Base-by-base conservation (phyloP, 2,797 vertebrate genomes). In the Muscicapa striata region DNA sequence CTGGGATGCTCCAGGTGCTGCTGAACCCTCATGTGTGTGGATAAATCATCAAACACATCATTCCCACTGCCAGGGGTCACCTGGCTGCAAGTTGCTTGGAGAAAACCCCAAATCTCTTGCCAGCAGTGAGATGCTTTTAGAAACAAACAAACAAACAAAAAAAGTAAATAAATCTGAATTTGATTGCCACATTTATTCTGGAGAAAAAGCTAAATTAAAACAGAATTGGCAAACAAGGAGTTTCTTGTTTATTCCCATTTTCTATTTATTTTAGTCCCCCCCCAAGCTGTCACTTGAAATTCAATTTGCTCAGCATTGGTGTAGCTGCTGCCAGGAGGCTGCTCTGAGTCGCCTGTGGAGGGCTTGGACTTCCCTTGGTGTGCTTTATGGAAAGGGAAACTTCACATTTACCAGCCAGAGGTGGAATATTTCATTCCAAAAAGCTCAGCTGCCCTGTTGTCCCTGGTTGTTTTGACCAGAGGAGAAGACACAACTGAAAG, bases 331-430 rank as follows among this genome's bases (percentile, higher is more conserved):
- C 78, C 82, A 11, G 63, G 66, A 63, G 55, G 83, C 57, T 72
- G 87, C 67, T 74, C 46, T 0, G 7, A 30, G 74, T 49, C 0
- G 1, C 49, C 52, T 16, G 5, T 18, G 52, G 61, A 55, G 18
- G 43, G 51, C 22, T 72, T 24, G 19, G 45, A 40, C 51, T 76
- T 87, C 52, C 3, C 63, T 3, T 1, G 18, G 0, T 40, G n/a
- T 7, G 27, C 57, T 32, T 8, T 11, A 1, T 10, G 3, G 46
- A 15, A 30, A 62, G 13, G 43, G 38, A 15, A 89, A 22, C 19
- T 52, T 84, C 88, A 23, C 46, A 4, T 72, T 76, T 32, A 16
- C 15, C 8, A 79, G 41, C 81, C 85, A 75, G 62, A 70, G 85
- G 58, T 68, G 82, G 61, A 91, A 80, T 46, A 40, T 90, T 90